Base-by-base conservation (phyloP, 2,797 vertebrate species). In the Chromis chromis region DNA sequence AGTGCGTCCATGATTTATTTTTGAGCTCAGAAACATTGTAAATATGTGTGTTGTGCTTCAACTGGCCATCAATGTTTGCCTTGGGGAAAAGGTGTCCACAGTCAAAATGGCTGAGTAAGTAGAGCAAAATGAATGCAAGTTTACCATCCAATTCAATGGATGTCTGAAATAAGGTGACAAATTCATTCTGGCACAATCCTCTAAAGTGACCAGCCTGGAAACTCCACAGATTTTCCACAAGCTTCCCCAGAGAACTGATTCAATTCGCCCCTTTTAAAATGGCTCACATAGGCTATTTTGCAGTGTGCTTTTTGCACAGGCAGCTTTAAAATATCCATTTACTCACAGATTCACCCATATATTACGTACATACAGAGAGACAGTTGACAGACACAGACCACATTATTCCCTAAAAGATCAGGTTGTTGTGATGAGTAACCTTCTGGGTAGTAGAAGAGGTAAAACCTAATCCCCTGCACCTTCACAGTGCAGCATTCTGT, bases 381-480 rank as follows among this genome's bases (percentile, higher is more conserved):
- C 19, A 17, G 17, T 3, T 55, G 24, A 46, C 2, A 27, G 7
- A 66, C 16, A 52, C 13, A 33, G 28, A 44, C n/a, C n/a, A n/a
- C 5, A 4, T 64, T 22, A 55, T 50, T 56, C 78, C 27, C 48
- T 62, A 2, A 5, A 12, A 49, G 52, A 68, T 57, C 28, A 58
- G 8, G 4, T 70, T 31, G 10, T 52, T 56, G 13, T 64, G 57
- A n/a, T 46, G 49, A 58, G 28, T 10, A 63, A 58, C 50, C 59
- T 49, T 36, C 50, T 3, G 10, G 59, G 63, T 33, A 12, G 4
- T 49, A 19, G 7, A 22, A 60, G 65, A 63, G 46, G 11, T 74
- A 61, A 75, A 70, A 46, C 21, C 11, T 78, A 81, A 90, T 86
- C 59, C 70, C 21, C 31, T 22, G 53, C 39, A 70, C 64, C 52